Percentiles rank a stretch among this genome's conserved stretches.
Evolutionary conservation across 1,140 invertebrate genomes (phyloP).

Genomic region (Drosophila simulans): DNA sequence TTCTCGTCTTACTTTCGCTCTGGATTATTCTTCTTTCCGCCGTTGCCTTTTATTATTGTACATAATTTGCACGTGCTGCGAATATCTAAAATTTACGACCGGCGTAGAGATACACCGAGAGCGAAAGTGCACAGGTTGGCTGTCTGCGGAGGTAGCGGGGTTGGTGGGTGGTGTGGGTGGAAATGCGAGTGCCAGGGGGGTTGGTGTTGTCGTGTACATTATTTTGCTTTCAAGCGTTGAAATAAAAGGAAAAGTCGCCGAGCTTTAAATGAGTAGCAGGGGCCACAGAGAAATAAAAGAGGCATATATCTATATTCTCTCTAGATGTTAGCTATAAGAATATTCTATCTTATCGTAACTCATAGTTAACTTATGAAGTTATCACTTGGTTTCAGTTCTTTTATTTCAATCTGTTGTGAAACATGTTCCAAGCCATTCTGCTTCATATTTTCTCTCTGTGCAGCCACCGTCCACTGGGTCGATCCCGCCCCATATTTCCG

Average conservation of each 20-base stretch:
- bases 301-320: neutral
- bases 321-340: no score
- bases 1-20: slow-evolving; percentile 62
- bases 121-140: slow-evolving; percentile 71
- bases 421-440: neutral
- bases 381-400: no score
- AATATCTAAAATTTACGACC: slow-evolving; percentile 81
- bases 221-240: slow-evolving; percentile 76
- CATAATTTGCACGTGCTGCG: slow-evolving; percentile 82
- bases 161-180: neutral
- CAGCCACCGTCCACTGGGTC: slow-evolving; percentile 22
- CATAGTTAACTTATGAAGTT: no score
- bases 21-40: slow-evolving; percentile 36
- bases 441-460: slow-evolving; percentile 10
- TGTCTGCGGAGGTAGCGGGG: slow-evolving; percentile 11
- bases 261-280: slow-evolving; percentile 68
- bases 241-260: slow-evolving; percentile 75
- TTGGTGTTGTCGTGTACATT: slow-evolving; percentile 70
- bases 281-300: slow-evolving; percentile 1
- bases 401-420: neutral
- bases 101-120: slow-evolving; percentile 41
- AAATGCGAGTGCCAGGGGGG: neutral
- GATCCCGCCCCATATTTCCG: neutral
- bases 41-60: slow-evolving; percentile 71
- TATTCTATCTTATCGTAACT: no score